These are phyloP conservation scores for Poecile atricapillus DNA, from an alignment of 2,113 vertebrate species.

Conservation along the genomic window DNA sequence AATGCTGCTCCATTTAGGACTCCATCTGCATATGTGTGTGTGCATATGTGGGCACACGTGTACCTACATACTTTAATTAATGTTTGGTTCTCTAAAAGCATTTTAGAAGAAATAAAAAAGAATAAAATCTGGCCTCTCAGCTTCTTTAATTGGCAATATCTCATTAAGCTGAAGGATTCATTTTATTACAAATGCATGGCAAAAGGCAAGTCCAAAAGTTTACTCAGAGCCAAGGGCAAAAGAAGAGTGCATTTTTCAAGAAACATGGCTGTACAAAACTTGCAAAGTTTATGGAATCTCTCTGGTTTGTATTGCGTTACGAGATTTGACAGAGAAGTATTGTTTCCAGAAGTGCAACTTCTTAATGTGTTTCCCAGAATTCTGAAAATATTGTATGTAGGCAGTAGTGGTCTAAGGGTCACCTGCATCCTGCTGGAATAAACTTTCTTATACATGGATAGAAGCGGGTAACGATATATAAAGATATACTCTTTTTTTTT, in stretches of 20 bases:
- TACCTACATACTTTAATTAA: background rate
- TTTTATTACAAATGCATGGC: constrained; percentile 39
- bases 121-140: constrained; percentile 40
- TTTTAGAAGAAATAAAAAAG: constrained; percentile 23
- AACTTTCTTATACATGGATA: background rate
- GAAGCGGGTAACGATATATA: background rate
- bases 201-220: constrained; percentile 36
- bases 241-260: constrained; percentile 41
- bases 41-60: fast-evolving
- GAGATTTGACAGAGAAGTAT: constrained; percentile 53
- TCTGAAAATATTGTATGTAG: constrained; percentile 33
- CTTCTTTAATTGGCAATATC: constrained; percentile 33
- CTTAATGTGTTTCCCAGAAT: constrained; percentile 64
- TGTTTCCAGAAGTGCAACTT: constrained; percentile 53
- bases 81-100: constrained; percentile 20
- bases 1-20: background rate
- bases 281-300: constrained; percentile 50
- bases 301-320: constrained; percentile 61
- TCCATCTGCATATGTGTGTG: background rate
- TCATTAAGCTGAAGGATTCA: constrained; percentile 26
- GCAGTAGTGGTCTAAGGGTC: constrained; percentile 4
- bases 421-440: constrained; percentile 22
- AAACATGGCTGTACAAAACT: constrained; percentile 15
- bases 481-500: background rate
- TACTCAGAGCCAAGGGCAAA: constrained; percentile 36